A percentile compares a stretch with the other conserved stretches of the same genome.
phyloP scores from a whole-genome alignment of 2,888 invertebrate species.

The Euzetes globulus region DNA sequence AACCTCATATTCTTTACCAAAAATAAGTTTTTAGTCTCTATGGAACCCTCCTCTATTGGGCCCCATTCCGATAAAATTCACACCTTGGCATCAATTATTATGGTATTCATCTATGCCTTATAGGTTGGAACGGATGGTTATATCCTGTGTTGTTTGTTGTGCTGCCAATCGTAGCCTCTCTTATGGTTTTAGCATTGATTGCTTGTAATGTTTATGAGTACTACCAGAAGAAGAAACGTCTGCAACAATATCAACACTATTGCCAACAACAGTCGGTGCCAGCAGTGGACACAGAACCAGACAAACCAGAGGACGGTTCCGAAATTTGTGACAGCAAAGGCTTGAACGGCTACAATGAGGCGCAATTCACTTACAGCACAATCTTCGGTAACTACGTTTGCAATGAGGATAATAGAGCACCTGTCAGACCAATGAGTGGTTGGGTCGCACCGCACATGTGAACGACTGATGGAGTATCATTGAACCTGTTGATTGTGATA shows the following conservation, averaged over 20 bases:
- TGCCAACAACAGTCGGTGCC: neutral
- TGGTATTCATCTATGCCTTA: neutral
- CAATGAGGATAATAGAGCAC: neutral
- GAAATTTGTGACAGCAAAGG: neutral
- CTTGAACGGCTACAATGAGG: neutral
- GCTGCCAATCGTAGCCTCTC: neutral
- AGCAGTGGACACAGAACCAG: neutral
- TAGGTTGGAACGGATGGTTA: conserved; percentile 27
- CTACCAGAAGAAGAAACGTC: conserved; percentile 16
- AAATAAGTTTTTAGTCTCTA: no score
- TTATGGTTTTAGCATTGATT: conserved; percentile 9
- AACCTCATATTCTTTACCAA: no score
- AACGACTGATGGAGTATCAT: neutral
- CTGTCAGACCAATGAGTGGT: conserved; percentile 22
- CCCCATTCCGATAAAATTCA: no score
- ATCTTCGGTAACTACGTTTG: neutral
- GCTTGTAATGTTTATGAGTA: conserved; percentile 19
- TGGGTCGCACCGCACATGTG: conserved; percentile 22
- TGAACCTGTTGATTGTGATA: no score
- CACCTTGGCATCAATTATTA: no score
- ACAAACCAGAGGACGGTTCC: neutral
- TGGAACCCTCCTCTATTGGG: no score
- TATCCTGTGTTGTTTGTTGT: conserved; percentile 22
- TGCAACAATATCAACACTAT: neutral
- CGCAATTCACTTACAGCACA: neutral